phyloP scores from a whole-genome alignment of 2,888 invertebrate species.

The Drosophila borealis region DNA sequence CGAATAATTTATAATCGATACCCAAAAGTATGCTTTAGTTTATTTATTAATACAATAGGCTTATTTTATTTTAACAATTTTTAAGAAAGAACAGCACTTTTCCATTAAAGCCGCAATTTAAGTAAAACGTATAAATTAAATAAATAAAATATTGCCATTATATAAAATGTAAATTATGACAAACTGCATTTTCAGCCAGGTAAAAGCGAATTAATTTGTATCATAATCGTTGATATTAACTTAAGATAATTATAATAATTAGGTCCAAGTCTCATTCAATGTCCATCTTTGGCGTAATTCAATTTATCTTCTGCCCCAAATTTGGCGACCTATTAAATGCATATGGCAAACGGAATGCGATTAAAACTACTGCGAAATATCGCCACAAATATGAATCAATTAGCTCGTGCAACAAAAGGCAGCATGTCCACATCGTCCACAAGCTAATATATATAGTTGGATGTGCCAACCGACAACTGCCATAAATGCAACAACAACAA shows the following conservation, averaged over 20 bases:
- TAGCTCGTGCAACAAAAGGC: slow-evolving; percentile 70
- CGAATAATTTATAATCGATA: too few species aligned
- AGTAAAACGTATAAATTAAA: too few species aligned
- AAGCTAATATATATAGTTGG: slow-evolving; percentile 21
- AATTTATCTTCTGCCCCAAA: slow-evolving; percentile 71
- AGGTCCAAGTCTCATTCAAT: slow-evolving; percentile 19
- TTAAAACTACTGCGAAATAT: slow-evolving; percentile 48
- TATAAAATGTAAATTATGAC: too few species aligned
- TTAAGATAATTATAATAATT: slow-evolving; percentile 29
- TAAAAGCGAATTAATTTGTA: neutral
- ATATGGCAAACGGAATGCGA: slow-evolving; percentile 50
- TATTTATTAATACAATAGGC: too few species aligned
- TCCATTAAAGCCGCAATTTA: too few species aligned
- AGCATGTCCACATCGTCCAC: slow-evolving; percentile 41
- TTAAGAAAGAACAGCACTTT: too few species aligned
- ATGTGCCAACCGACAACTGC: slow-evolving; percentile 41
- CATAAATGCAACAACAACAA: slow-evolving; percentile 40
- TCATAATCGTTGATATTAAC: slow-evolving; percentile 16
- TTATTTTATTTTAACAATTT: too few species aligned
- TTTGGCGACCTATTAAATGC: slow-evolving; percentile 52
- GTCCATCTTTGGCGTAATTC: slow-evolving; percentile 57
- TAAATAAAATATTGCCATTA: too few species aligned
- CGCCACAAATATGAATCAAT: slow-evolving; percentile 76
- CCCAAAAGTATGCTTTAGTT: too few species aligned
- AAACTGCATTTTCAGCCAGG: slow-evolving; percentile 12